Percentiles rank a stretch among this genome's conserved stretches.
These are phyloP conservation scores for Gryon sp. DNA, from an alignment of 1,140 invertebrate genomes.

Conservation along the genomic window DNA sequence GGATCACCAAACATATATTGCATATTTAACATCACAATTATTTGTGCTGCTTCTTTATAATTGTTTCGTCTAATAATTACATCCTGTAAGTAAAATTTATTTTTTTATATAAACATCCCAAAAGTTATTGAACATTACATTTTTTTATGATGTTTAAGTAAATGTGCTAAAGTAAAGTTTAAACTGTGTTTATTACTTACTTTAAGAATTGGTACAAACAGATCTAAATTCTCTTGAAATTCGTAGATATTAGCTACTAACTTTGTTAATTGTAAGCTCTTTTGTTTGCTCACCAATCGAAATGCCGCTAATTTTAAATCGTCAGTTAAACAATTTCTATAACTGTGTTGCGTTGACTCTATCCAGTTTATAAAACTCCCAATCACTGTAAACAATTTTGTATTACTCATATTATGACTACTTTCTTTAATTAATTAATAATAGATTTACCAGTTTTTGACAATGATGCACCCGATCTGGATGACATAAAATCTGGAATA, in stretches of 20 bases:
- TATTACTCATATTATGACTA: constrained; percentile 16
- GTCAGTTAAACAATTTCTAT: constrained; percentile 74
- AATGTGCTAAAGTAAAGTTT: no score
- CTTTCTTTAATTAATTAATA: constrained; percentile 1
- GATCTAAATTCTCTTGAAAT: constrained; percentile 78
- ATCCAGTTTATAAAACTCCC: constrained; percentile 82
- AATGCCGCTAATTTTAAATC: constrained; percentile 83
- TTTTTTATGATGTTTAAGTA: no score
- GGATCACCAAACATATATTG: constrained; percentile 82
- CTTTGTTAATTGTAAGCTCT: constrained; percentile 79
- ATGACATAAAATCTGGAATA: constrained; percentile 80
- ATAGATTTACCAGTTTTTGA: constrained; percentile 76
- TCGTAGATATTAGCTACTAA: constrained; percentile 80
- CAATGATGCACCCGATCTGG: constrained; percentile 80
- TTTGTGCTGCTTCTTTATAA: constrained; percentile 85
- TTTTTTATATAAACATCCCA: background rate
- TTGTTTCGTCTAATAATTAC: constrained; percentile 80
- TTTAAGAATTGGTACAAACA: constrained; percentile 80
- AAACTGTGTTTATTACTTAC: constrained; percentile 51
- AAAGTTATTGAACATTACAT: background rate
- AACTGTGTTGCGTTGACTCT: constrained; percentile 66
- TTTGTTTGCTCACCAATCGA: constrained; percentile 81
- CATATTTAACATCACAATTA: constrained; percentile 82
- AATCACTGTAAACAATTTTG: constrained; percentile 81
- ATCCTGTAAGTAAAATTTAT: constrained; percentile 65